Conservation (phyloP, 2,113 vertebrate genomes). For the Zapornia atra region DNA sequence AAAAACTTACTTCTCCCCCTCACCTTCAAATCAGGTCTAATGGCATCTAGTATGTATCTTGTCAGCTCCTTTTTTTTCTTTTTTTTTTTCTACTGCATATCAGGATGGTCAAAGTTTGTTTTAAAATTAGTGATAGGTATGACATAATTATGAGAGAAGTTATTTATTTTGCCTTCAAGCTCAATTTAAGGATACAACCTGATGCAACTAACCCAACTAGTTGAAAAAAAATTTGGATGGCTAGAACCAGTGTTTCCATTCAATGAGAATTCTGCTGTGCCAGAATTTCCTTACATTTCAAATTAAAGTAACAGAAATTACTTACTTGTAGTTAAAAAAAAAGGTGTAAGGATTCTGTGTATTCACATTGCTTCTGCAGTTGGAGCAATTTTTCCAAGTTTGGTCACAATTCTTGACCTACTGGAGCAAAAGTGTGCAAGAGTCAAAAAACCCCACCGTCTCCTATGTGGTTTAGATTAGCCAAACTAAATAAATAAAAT, state of each 20-base stretch:
- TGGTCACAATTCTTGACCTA: neutral
- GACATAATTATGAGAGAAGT: neutral
- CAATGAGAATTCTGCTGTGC: neutral
- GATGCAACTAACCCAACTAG: neutral
- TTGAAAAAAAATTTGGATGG: neutral
- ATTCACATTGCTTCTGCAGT: neutral
- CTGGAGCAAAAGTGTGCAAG: neutral
- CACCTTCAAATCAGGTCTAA: neutral
- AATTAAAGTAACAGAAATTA: neutral
- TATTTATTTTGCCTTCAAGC: neutral
- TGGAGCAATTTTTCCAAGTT: neutral
- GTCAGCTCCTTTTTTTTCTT: neutral
- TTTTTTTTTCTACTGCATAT: neutral
- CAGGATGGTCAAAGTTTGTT: neutral
- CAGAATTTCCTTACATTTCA: neutral
- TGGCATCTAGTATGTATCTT: neutral
- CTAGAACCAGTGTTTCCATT: neutral
- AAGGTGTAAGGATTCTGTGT: neutral
- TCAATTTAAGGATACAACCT: neutral
- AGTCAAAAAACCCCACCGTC: neutral
- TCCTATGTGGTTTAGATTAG: neutral
- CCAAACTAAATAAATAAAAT: neutral
- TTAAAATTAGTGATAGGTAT: neutral
- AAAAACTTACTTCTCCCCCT: neutral
- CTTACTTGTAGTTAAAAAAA: neutral